Evolutionary conservation across 2,797 vertebrate genomes (phyloP), one percentile per base, ranked within the genome.

Genomic region (Pseudomugil tenellus): DNA sequence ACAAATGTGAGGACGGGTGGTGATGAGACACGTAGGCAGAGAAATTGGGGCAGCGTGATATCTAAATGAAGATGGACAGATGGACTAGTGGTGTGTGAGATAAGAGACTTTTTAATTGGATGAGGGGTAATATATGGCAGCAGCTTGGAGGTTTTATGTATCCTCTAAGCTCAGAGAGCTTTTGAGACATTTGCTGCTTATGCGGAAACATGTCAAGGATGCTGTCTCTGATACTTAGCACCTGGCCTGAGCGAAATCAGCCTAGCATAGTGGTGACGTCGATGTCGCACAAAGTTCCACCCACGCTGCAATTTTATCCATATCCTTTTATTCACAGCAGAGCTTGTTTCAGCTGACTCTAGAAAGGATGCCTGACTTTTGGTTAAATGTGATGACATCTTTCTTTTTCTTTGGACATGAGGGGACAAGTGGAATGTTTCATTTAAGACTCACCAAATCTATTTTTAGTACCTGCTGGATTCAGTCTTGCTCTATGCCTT

Each of bases 171-270:
- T 88, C 80, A 74, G 61, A 84, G 85, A 88, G 85, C 80, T 87
- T 41, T 73, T 75, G 0, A 78, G 79, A 83, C 76, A 87, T 92
- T 87, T 90, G 85, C 89, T 91, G 86, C 84, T 87, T 70, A 77
- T 76, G 87, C 84, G 81, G 60, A 86, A 87, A 84, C 84, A 81
- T 71, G 77, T 46, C 12, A 70, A 73, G 54, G 83, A 87, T 84
- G 87, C 81, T 72, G 67, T 74, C 70, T 60, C 26, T 72, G 58
- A 85, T 74, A 87, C 69, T 83, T 85, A 67, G 46, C 80, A 72
- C 83, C 73, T 11, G 6, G 49, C 34, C 54, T 58, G 31, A 64
- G 69, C 17, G 52, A 70, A 81, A 64, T 41, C 63, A 57, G 62
- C 57, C 68, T n/a, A 57, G 39, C 57, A 32, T 9, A 32, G 63